Base-by-base conservation (phyloP, 2,888 invertebrate genomes). In the Pterostichus madidus region DNA sequence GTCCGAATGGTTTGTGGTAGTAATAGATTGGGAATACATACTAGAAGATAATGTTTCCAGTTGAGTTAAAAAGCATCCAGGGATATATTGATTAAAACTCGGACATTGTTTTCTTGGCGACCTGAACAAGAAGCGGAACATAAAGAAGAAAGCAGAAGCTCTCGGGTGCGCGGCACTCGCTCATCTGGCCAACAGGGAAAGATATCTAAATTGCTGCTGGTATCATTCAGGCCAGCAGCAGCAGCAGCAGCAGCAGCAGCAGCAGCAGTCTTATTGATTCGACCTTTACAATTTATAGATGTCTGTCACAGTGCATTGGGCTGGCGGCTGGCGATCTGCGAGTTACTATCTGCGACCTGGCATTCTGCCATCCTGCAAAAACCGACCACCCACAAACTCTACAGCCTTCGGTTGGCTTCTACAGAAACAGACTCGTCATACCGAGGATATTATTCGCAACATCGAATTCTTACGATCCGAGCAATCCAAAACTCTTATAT, bases 301-400 rank as follows among this genome's bases (percentile, higher is more conserved):
- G 32, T 61, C 79, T 71, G 80, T 71, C 80, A 64, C 79, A 80
- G 80, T 80, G 80, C 80, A 80, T 71, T 71, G 71, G 80, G 56
- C 17, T 39, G 39, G 56, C 32, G 35, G 46, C 71, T 71, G 46
- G 46, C 46, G 71, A 49, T 49, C 31, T 24, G 31, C 39, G 61
- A 46, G 24, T 13, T 13, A 17, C 39, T 59, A 52, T 44, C 35
- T 31, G 17, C 64, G 64, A 56, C 68, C 52, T 80, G 80, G 80
- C 80, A 71, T 52, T 53, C 35, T 80, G 80, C 80, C 80, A 80
- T 71, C 49, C 80, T 52, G 39, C n/a, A 71, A 35, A 59, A 71
- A 49, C 68, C 64, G 46, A 64, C 79, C 79, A 79, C 79, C 79
- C 79, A 53, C 64, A 46, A 32, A 53, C 80, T 11, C 53, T 56